These are phyloP conservation scores for Drosophila pseudoananassae DNA, from an alignment of 1,140 invertebrate species.

Conservation along the genomic window DNA sequence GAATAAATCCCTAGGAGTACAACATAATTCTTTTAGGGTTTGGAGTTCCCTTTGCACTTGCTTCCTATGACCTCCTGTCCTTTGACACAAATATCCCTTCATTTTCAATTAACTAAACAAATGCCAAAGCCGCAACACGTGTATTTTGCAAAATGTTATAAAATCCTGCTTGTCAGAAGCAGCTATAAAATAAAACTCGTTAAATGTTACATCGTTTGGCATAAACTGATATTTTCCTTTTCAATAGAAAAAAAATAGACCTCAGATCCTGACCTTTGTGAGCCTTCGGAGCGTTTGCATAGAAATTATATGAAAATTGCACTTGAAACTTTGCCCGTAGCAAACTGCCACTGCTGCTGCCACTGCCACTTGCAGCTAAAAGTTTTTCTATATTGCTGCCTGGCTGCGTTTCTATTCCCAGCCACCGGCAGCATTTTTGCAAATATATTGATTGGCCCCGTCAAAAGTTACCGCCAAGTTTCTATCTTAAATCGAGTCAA, in stretches of 20 bases:
- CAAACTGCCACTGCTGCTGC: conserved; percentile 11
- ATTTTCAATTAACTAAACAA: neutral
- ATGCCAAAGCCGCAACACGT: neutral
- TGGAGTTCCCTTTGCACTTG: neutral
- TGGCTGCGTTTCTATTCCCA: neutral
- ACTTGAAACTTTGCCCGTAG: conserved; percentile 51
- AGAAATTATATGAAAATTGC: conserved; percentile 48
- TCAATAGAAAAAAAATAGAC: conserved; percentile 14
- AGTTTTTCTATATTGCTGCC: conserved; percentile 40
- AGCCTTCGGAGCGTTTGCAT: conserved; percentile 29
- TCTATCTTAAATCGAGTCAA: conserved; percentile 34
- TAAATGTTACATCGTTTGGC: conserved; percentile 10
- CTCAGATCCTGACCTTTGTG: conserved; percentile 12
- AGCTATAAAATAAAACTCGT: neutral
- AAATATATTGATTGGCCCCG: conserved; percentile 40
- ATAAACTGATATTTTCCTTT: conserved; percentile 22
- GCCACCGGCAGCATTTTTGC: conserved; percentile 5
- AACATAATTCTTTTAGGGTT: neutral
- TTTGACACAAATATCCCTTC: neutral
- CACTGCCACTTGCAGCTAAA: conserved; percentile 53
- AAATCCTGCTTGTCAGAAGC: neutral
- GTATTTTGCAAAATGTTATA: neutral
- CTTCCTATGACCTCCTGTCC: neutral
- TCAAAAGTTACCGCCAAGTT: conserved; percentile 31
- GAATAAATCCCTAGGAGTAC: neutral